Evolutionary conservation across 2,113 vertebrate species (phyloP).

Genomic region (Calyptomena viridis): DNA sequence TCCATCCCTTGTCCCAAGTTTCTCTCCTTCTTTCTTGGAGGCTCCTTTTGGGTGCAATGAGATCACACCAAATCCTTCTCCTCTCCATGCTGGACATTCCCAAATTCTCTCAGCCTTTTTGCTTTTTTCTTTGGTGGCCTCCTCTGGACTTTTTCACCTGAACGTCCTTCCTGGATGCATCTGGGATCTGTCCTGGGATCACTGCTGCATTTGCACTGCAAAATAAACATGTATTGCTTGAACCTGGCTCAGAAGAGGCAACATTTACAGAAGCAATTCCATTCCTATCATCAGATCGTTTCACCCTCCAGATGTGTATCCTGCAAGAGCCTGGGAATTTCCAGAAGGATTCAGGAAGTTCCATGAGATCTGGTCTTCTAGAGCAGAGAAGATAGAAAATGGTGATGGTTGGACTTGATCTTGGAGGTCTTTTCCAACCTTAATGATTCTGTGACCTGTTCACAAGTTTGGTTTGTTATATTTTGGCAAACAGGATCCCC

Average conservation of each 20-base stretch:
- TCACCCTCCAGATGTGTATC: neutral
- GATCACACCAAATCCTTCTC: neutral
- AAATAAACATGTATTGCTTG: neutral
- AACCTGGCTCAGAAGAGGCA: constrained; percentile 70
- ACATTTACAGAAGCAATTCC: constrained; percentile 68
- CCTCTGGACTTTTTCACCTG: neutral
- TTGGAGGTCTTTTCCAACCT: neutral
- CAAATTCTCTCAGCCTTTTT: neutral
- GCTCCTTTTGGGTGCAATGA: neutral
- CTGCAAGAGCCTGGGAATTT: constrained; percentile 5
- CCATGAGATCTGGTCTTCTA: neutral
- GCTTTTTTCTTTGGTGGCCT: too few species aligned
- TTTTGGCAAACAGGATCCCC: neutral
- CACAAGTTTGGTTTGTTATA: neutral
- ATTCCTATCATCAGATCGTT: constrained; percentile 26
- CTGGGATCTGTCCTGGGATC: neutral
- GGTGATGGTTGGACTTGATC: neutral
- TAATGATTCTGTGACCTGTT: neutral
- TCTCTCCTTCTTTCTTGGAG: neutral
- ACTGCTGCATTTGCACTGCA: neutral
- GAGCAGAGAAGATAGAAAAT: neutral
- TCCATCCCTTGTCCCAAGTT: neutral
- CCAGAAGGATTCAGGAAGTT: neutral
- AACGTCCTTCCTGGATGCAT: neutral
- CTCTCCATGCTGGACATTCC: neutral